Evolutionary conservation across 2,888 invertebrate species (phyloP).

Genomic region (Ectobius pallidus): DNA sequence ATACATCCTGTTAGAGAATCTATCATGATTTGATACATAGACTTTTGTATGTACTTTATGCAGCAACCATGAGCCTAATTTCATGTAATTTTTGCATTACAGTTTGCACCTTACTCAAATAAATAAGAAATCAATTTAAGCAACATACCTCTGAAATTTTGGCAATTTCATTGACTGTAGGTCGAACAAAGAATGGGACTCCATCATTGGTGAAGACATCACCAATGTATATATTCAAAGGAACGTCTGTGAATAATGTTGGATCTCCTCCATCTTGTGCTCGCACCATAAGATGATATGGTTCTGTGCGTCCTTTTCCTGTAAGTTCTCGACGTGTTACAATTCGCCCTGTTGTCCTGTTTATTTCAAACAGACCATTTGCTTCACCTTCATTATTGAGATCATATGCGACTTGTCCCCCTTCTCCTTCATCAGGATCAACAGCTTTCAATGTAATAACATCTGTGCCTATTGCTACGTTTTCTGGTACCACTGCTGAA

Average conservation of each 20-base stretch:
- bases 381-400: slow-evolving; percentile 65
- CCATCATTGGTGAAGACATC: slow-evolving; percentile 84
- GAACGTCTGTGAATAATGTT: slow-evolving; percentile 62
- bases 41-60: no score
- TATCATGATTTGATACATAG: no score
- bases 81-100: no score
- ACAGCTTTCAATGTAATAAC: slow-evolving; percentile 72
- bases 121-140: no score
- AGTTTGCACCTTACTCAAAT: no score
- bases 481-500: slow-evolving; percentile 78
- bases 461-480: slow-evolving; percentile 68
- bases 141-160: slow-evolving; percentile 71
- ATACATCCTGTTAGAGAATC: no score
- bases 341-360: slow-evolving; percentile 69
- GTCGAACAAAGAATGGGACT: slow-evolving; percentile 74
- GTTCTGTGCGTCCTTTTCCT: slow-evolving; percentile 76
- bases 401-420: slow-evolving; percentile 73
- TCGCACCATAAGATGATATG: slow-evolving; percentile 70
- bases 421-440: slow-evolving; percentile 78
- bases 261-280: slow-evolving; percentile 73
- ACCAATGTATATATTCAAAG: slow-evolving; percentile 71
- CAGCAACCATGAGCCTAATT: no score
- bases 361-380: slow-evolving; percentile 68
- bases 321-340: slow-evolving; percentile 69
- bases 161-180: slow-evolving; percentile 71